These are phyloP conservation scores for Ricordea florida DNA, from an alignment of 92 coral and sea anemone genomes.

Conservation along the genomic window DNA sequence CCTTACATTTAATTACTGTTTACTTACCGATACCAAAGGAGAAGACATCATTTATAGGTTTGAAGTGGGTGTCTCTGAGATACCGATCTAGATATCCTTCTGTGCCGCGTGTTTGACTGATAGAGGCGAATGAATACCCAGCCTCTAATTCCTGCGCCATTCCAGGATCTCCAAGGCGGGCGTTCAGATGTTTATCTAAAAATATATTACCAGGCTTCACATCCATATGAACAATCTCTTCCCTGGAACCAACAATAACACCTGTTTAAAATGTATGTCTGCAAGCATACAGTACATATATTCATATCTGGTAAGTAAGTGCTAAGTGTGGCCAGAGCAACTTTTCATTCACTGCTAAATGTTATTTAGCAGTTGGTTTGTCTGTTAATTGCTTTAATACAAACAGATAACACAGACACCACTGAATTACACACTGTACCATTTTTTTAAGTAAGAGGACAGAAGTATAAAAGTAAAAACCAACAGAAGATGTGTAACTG, in stretches of 20 bases:
- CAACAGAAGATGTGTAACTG: no score
- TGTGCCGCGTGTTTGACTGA: conserved; percentile 26
- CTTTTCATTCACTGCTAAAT: no score
- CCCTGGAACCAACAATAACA: not conserved
- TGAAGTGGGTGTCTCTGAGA: not conserved
- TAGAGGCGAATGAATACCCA: conserved; percentile 10
- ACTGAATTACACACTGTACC: no score
- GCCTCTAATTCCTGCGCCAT: conserved; percentile 15
- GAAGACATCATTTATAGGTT: conserved; percentile 21
- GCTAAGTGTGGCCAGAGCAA: no score
- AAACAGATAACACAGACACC: no score
- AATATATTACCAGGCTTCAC: conserved; percentile 35
- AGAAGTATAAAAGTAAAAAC: no score
- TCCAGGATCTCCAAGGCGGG: conserved; percentile 35
- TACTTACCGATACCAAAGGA: conserved; percentile 35
- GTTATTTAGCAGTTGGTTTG: no score
- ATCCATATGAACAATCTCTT: conserved; percentile 41
- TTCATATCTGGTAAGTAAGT: no score
- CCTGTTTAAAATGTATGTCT: no score
- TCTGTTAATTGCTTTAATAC: no score
- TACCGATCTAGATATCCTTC: conserved; percentile 5
- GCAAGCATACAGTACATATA: no score
- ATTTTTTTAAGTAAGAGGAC: no score
- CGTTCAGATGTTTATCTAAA: conserved; percentile 16
- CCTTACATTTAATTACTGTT: not conserved